Conservation (phyloP, 2,113 vertebrate species). For the Paradisaea rubra region DNA sequence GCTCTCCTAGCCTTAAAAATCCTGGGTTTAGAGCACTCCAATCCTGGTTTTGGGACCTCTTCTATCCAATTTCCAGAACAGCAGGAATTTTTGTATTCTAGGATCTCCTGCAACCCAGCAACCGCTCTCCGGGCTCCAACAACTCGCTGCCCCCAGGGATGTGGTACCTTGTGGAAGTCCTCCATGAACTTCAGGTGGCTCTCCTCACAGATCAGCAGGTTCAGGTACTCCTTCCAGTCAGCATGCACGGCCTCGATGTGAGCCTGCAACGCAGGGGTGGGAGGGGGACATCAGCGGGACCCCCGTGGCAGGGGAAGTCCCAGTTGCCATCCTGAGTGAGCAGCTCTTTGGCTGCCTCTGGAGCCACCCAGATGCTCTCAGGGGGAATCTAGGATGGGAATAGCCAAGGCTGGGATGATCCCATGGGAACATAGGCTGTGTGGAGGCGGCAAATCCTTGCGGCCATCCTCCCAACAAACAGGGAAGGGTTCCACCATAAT, state of each 20-base stretch:
- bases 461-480: neutral
- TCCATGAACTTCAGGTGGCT: slow-evolving; percentile 97
- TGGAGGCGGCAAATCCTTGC: neutral
- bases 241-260: slow-evolving; percentile 93
- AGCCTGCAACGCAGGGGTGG: slow-evolving; percentile 68
- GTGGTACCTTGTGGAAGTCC: slow-evolving; percentile 90
- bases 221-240: slow-evolving; percentile 97
- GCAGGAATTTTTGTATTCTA: neutral
- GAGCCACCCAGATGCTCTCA: neutral
- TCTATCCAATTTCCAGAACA: neutral
- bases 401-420: neutral
- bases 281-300: neutral
- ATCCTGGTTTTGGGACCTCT: neutral
- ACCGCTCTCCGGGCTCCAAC: fast-evolving
- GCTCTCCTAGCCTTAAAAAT: neutral
- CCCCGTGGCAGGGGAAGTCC: fast-evolving
- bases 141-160: fast-evolving
- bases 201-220: slow-evolving; percentile 97
- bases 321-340: neutral
- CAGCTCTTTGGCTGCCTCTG: neutral
- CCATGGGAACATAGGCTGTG: neutral
- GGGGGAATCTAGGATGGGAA: neutral
- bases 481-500: neutral
- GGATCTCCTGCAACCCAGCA: neutral
- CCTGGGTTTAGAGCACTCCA: neutral